Percentiles rank a stretch among this genome's conserved stretches.
These are phyloP conservation scores for Nowickia ferox DNA, from an alignment of 2,888 invertebrate genomes.

Conservation along the genomic window DNA sequence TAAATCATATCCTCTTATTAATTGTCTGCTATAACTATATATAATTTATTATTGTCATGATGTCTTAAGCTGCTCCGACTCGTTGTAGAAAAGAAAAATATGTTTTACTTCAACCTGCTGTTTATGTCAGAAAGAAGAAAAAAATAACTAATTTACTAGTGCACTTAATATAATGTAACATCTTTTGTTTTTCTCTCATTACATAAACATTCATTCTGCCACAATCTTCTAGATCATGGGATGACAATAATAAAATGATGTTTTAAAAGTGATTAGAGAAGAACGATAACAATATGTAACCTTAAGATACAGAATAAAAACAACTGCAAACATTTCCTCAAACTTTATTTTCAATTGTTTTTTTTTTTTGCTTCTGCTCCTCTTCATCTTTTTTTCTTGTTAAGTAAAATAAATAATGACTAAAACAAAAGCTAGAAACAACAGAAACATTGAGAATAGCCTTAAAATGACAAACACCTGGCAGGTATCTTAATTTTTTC, in stretches of 20 bases:
- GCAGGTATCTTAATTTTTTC: conserved; percentile 56
- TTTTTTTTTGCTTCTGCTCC: neutral
- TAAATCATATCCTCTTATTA: too few species aligned
- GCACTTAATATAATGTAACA: conserved; percentile 18
- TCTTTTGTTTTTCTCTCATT: conserved; percentile 26
- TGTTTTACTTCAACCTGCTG: neutral
- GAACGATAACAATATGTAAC: conserved; percentile 34
- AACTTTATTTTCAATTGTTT: conserved; percentile 14
- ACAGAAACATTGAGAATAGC: conserved; percentile 32
- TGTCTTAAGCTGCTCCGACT: too few species aligned
- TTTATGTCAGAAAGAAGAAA: neutral
- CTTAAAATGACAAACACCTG: conserved; percentile 64
- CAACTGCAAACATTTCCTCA: neutral
- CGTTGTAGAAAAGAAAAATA: too few species aligned
- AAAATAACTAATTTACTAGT: conserved; percentile 1
- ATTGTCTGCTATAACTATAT: too few species aligned
- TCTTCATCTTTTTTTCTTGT: neutral
- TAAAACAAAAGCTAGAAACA: conserved; percentile 9
- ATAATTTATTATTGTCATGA: too few species aligned
- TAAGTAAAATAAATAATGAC: conserved; percentile 18
- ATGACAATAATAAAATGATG: conserved; percentile 10
- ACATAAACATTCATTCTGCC: neutral
- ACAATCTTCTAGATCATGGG: conserved; percentile 5
- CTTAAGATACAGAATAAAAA: conserved; percentile 30
- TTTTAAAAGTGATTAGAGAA: conserved; percentile 5